These are phyloP conservation scores for Lissocephala sabroskyi DNA, from an alignment of 2,888 invertebrate species.

Conservation along the genomic window DNA sequence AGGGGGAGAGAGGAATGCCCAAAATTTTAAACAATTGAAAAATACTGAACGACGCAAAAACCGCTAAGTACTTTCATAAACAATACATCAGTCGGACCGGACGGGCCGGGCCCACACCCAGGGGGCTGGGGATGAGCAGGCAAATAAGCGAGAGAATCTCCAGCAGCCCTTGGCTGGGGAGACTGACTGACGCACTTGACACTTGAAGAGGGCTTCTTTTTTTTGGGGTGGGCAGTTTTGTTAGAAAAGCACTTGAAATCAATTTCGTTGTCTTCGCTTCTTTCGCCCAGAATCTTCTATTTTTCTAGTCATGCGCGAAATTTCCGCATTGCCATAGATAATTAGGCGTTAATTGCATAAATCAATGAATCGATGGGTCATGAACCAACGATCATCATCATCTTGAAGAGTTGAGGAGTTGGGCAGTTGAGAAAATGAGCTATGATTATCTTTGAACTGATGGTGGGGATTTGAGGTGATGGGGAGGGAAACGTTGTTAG, in stretches of 20 bases:
- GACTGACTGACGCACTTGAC: constrained; percentile 39
- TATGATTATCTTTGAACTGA: too few relatives aligned
- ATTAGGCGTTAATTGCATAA: constrained; percentile 54
- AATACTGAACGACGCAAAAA: constrained; percentile 28
- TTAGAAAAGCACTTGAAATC: constrained; percentile 8
- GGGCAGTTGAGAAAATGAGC: too few relatives aligned
- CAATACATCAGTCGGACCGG: constrained; percentile 43
- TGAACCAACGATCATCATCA: too few relatives aligned
- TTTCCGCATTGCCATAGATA: constrained; percentile 22
- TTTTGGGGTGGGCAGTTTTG: constrained; percentile 13
- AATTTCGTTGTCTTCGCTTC: constrained; percentile 9
- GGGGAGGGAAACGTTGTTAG: too few relatives aligned
- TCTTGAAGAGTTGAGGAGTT: too few relatives aligned
- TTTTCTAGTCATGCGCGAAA: constrained; percentile 16
- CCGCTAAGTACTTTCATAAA: constrained; percentile 54
- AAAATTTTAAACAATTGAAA: constrained; percentile 56
- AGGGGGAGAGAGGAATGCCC: constrained; percentile 29
- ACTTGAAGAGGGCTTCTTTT: constrained; percentile 41
- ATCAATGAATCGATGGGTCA: too few relatives aligned
- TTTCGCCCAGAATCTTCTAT: not conserved
- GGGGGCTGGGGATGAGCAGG: too few relatives aligned
- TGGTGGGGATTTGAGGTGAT: too few relatives aligned
- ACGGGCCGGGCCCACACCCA: too few relatives aligned
- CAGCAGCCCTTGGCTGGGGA: too few relatives aligned
- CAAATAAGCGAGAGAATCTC: too few relatives aligned